Conservation (phyloP, 2,113 vertebrate genomes). For the Microtus montanus region DNA sequence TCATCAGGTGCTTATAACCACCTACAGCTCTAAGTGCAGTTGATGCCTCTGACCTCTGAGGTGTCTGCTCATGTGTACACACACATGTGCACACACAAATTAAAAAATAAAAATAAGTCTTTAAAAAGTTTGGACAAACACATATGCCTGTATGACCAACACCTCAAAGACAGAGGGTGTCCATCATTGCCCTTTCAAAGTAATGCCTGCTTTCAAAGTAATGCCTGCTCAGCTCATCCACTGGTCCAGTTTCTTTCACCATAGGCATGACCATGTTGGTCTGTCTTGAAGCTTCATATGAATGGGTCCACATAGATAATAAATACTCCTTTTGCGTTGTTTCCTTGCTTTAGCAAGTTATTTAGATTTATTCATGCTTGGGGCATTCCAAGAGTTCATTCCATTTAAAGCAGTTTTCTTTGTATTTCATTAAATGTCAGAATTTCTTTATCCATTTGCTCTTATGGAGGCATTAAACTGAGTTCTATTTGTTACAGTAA, state of each 20-base stretch:
- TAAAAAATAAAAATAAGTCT: background rate
- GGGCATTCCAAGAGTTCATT: background rate
- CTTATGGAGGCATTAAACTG: background rate
- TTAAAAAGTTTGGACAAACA: background rate
- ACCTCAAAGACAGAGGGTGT: background rate
- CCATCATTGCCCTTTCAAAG: background rate
- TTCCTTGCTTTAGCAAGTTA: constrained; percentile 21
- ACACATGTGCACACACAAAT: background rate
- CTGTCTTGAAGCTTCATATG: background rate
- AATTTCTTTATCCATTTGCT: background rate
- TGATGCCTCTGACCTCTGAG: background rate
- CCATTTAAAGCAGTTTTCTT: constrained; percentile 9
- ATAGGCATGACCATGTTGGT: background rate
- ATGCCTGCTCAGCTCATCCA: background rate
- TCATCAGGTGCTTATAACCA: background rate
- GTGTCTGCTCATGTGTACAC: background rate
- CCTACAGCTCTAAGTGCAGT: background rate
- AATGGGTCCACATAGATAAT: background rate
- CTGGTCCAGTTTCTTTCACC: constrained; percentile 14
- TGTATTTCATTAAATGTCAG: constrained; percentile 1
- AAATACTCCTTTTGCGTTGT: background rate
- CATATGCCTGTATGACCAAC: background rate
- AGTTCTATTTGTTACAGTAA: background rate
- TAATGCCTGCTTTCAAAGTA: background rate
- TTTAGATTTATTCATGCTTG: constrained; percentile 19